Evolutionary conservation across 2,797 vertebrate genomes (phyloP), one percentile per base, ranked within the genome.

Genomic region (Smutsia gigantea): DNA sequence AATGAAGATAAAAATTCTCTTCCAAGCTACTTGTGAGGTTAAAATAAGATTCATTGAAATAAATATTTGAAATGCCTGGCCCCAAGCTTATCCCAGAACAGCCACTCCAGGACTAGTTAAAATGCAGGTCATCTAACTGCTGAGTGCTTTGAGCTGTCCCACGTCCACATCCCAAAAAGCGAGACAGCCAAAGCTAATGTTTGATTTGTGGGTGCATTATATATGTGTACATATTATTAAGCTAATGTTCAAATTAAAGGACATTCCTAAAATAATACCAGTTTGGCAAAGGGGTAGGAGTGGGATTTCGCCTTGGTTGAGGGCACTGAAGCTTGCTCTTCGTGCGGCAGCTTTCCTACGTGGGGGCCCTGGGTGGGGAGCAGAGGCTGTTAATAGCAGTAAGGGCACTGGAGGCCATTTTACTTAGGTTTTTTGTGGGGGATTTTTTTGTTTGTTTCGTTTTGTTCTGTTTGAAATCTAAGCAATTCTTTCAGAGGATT

Each of bases 191-290:
- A 85, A 94, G 75, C 64, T 79, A 74, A 87, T 9, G 49, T 88
- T 81, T 87, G 64, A 87, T 90, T 95, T 92, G 88, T 53, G 34
- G 81, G 39, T 66, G 29, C 29, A 89, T 87, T 83, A 84, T 46
- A 51, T 18, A 81, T 51, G 49, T 77, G 9, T 75, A 78, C 14
- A 6, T 88, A 85, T 42, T 81, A 95, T 87, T 96, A 96, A 79
- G 74, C 59, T 88, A 85, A 96, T 77, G 49, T 72, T 92, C 55
- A 95, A 96, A 87, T 91, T 61, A 95, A 97, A 87, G 51, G 55
- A 92, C 46, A 88, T 81, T 69, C 59, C 68, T 69, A 11, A 90
- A 95, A 94, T 23, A 86, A 69, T 37, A 81, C 27, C 75, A 55
- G 61, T 72, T 92, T 68, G 69, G 53, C 57, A 72, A 29, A 77